Base-by-base conservation (phyloP, 1,140 invertebrate species). In the Listronotus oregonensis region DNA sequence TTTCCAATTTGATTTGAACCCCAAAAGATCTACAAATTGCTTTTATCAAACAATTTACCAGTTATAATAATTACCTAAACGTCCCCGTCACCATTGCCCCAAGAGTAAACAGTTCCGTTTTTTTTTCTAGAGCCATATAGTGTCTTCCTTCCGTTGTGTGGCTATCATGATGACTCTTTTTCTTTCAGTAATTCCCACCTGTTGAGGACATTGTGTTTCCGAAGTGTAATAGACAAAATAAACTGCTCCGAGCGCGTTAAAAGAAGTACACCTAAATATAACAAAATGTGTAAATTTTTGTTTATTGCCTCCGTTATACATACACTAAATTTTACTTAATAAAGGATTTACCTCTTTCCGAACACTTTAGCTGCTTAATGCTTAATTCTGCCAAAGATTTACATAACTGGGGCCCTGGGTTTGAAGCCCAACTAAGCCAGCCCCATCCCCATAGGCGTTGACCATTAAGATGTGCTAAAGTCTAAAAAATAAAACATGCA, bases 31-130 rank as follows among this genome's bases (percentile, higher is more conserved):
- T n/a, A n/a, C n/a, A n/a, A n/a, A n/a, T n/a, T n/a, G n/a, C n/a
- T n/a, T n/a, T n/a, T n/a, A n/a, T n/a, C n/a, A n/a, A n/a, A n/a
- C n/a, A n/a, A n/a, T n/a, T n/a, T n/a, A n/a, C n/a, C n/a, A n/a
- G n/a, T 92, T 27, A n/a, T 42, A 15, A 50, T 15, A 52, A 50
- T 66, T 67, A 75, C 75, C 92, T 46, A 95, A 80, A 14, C 90
- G 82, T 2, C 92, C 91, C 88, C 86, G 46, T 90, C 89, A 0
- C 91, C 92, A 63, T 82, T 82, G 12, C 92, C 92, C 92, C 92
- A 94, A 1, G 90, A 90, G 80, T 90, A 94, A 1, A 88, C 83
- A n/a, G 85, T 84, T 40, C 86, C 86, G 40, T n/a, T n/a, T 88
- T 86, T 57, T 82, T 82, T 5, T 89, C 89, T 3, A 93, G 78